phyloP scores from a whole-genome alignment of 2,113 vertebrate species.

The Misgurnus anguillicaudatus region DNA sequence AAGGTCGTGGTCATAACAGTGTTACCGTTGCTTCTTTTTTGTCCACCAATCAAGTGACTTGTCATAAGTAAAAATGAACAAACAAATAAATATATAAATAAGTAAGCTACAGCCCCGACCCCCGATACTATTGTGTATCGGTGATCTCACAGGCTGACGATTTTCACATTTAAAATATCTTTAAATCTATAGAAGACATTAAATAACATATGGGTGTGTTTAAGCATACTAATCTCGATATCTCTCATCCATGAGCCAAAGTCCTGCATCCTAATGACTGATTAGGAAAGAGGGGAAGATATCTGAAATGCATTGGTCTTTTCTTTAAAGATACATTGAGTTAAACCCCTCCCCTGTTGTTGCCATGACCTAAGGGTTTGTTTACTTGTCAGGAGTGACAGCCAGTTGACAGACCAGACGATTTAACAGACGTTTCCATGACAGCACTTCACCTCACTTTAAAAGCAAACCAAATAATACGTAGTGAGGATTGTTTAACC shows the following conservation, averaged over 20 bases:
- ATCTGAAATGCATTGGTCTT: neutral
- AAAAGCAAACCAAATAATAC: constrained; percentile 3
- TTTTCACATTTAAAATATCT: too few species aligned
- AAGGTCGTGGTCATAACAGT: too few species aligned
- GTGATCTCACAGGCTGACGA: too few species aligned
- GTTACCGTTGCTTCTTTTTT: too few species aligned
- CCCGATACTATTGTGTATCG: too few species aligned
- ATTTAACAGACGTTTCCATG: neutral
- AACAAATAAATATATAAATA: too few species aligned
- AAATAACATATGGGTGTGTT: neutral
- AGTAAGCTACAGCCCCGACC: too few species aligned
- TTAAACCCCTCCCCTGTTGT: neutral
- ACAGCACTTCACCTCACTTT: neutral
- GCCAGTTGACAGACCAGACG: neutral
- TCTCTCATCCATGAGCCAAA: neutral
- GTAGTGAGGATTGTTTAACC: neutral
- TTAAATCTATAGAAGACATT: neutral
- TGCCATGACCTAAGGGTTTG: constrained; percentile 3
- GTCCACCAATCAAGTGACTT: too few species aligned
- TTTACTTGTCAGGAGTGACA: constrained; percentile 13
- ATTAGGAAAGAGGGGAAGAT: neutral
- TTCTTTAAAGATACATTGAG: neutral
- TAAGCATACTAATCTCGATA: neutral
- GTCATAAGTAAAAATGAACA: too few species aligned
- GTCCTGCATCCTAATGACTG: neutral